Percentiles rank a stretch among this genome's conserved stretches.
These are phyloP conservation scores for Leptopterna dolabrata DNA, from an alignment of 2,888 invertebrate species.

Conservation along the genomic window DNA sequence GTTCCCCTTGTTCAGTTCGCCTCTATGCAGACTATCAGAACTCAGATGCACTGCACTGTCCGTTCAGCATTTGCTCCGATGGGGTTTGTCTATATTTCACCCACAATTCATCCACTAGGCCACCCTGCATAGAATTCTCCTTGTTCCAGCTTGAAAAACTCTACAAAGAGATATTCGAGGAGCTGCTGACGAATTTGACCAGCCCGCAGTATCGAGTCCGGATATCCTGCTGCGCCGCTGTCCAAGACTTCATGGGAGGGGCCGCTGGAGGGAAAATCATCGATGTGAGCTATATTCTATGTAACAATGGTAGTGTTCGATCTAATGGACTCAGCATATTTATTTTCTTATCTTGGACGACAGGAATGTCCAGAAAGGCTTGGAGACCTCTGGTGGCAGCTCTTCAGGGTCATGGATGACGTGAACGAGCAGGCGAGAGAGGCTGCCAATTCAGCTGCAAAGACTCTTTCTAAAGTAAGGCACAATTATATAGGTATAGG, in stretches of 20 bases:
- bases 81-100: too few relatives aligned
- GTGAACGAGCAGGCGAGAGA: conserved; percentile 88
- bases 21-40: too few relatives aligned
- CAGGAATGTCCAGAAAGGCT: conserved; percentile 67
- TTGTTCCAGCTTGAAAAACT: conserved; percentile 79
- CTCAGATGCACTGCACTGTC: too few relatives aligned
- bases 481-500: background rate
- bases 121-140: background rate
- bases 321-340: too few relatives aligned
- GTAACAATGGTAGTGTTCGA: too few relatives aligned
- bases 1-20: too few relatives aligned
- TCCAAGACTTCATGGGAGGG: conserved; percentile 84
- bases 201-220: conserved; percentile 89
- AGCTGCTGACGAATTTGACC: conserved; percentile 84
- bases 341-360: conserved; percentile 58
- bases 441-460: conserved; percentile 79
- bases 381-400: conserved; percentile 79
- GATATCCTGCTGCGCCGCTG: conserved; percentile 90
- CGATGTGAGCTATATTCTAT: conserved; percentile 12
- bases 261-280: conserved; percentile 63
- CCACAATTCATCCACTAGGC: too few relatives aligned
- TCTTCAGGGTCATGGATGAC: conserved; percentile 94
- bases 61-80: too few relatives aligned
- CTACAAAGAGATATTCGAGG: conserved; percentile 82
- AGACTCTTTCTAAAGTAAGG: conserved; percentile 78